Conservation (phyloP, 2,113 vertebrate species). For the Synchiropus splendidus region DNA sequence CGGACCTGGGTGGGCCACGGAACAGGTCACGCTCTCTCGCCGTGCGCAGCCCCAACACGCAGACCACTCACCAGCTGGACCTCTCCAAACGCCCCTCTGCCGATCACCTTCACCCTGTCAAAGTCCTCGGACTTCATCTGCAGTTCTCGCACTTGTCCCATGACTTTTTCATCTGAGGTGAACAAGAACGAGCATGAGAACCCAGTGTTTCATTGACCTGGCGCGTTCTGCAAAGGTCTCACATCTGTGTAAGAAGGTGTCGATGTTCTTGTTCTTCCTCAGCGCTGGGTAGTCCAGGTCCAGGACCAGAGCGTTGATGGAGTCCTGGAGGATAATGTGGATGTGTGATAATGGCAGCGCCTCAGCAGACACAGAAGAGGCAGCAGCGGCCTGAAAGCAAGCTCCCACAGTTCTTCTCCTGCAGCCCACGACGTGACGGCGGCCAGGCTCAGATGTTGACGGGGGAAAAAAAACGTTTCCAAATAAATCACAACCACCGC, state of each 20-base stretch:
- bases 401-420: no score
- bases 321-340: constrained; percentile 70
- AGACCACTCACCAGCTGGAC: constrained; percentile 90
- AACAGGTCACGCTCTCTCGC: no score
- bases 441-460: no score
- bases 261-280: constrained; percentile 98
- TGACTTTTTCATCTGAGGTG: constrained; percentile 84
- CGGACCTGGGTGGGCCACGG: constrained; percentile 71
- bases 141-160: constrained; percentile 78
- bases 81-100: constrained; percentile 96
- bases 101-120: constrained; percentile 95
- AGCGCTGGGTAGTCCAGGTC: constrained; percentile 95
- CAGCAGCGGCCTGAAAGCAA: no score
- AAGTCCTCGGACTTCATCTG: constrained; percentile 99
- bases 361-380: no score
- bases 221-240: constrained; percentile 59
- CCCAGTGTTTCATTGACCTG: neutral
- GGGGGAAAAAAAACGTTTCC: no score
- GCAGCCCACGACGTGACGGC: no score
- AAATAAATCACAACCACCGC: no score
- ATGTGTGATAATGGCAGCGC: no score
- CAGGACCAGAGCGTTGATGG: constrained; percentile 91
- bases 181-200: no score
- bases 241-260: constrained; percentile 98
- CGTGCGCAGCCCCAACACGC: neutral